Evolutionary conservation across 2,888 invertebrate species (phyloP).

Genomic region (Ctena decussata): DNA sequence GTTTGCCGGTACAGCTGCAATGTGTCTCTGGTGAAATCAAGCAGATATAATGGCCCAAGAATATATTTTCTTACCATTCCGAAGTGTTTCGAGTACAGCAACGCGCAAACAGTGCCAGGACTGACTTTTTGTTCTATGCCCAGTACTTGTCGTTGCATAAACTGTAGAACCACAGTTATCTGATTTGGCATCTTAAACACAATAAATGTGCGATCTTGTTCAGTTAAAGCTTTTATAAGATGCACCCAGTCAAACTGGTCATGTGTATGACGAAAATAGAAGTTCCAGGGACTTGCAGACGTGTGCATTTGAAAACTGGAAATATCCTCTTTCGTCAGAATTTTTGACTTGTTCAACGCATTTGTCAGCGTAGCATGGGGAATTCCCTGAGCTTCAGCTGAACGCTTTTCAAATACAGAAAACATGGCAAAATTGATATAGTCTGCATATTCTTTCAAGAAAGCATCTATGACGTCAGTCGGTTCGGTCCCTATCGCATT

Average conservation of each 20-base stretch:
- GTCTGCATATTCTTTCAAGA: conserved; percentile 25
- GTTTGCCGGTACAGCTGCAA: conserved; percentile 54
- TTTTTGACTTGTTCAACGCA: conserved; percentile 45
- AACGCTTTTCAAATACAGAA: conserved; percentile 26
- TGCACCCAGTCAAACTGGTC: conserved; percentile 46
- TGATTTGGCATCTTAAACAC: conserved; percentile 41
- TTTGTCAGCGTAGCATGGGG: conserved; percentile 36
- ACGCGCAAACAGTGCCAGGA: conserved; percentile 42
- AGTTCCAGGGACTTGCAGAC: conserved; percentile 29
- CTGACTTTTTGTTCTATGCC: conserved; percentile 38
- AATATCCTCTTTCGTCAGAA: conserved; percentile 39
- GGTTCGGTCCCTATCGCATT: not conserved
- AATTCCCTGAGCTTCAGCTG: conserved; percentile 36
- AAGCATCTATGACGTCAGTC: not conserved
- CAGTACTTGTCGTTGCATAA: conserved; percentile 15
- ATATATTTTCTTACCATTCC: conserved; percentile 40
- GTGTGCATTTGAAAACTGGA: conserved; percentile 41
- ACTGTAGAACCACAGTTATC: conserved; percentile 42
- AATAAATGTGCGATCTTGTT: conserved; percentile 31
- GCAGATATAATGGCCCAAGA: conserved; percentile 42
- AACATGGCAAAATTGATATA: conserved; percentile 47
- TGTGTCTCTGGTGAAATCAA: conserved; percentile 52
- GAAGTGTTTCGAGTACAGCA: conserved; percentile 55
- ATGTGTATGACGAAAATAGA: conserved; percentile 3
- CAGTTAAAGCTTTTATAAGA: conserved; percentile 46